Conservation (phyloP, 2,113 vertebrate genomes). For the Uria lomvia region DNA sequence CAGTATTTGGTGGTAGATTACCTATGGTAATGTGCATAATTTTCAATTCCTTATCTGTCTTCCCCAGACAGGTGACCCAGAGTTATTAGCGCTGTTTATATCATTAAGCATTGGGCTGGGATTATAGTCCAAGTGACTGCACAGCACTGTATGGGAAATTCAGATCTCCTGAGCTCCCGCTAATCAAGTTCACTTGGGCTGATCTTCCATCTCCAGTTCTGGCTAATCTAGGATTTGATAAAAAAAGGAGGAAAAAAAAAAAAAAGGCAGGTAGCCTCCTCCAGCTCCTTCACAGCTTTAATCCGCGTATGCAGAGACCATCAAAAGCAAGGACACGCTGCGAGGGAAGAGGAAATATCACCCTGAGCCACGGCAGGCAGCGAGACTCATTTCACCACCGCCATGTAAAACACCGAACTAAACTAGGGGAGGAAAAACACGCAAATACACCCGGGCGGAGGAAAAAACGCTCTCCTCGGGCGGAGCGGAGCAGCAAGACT, state of each 20-base stretch:
- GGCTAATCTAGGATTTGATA: constrained; percentile 41
- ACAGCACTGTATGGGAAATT: neutral
- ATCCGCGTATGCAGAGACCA: neutral
- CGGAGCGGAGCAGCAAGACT: neutral
- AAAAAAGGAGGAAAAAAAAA: neutral
- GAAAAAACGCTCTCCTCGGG: neutral
- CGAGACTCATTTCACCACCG: neutral
- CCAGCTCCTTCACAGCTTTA: neutral
- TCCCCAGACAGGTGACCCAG: constrained; percentile 70
- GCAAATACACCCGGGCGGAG: neutral
- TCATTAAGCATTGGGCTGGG: constrained; percentile 60
- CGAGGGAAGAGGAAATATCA: neutral
- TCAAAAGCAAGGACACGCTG: neutral
- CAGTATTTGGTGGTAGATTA: constrained; percentile 49
- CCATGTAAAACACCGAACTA: neutral
- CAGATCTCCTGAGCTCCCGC: neutral
- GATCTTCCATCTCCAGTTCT: constrained; percentile 29
- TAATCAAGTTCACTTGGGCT: constrained; percentile 31
- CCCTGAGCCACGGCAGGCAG: neutral
- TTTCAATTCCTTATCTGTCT: constrained; percentile 73
- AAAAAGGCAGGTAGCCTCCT: neutral
- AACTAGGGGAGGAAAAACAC: neutral
- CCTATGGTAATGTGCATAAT: constrained; percentile 53
- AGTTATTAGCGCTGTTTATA: constrained; percentile 68
- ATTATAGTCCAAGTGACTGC: constrained; percentile 15